Base-by-base conservation (phyloP, 2,888 invertebrate genomes). In the Caradrina kadenii region DNA sequence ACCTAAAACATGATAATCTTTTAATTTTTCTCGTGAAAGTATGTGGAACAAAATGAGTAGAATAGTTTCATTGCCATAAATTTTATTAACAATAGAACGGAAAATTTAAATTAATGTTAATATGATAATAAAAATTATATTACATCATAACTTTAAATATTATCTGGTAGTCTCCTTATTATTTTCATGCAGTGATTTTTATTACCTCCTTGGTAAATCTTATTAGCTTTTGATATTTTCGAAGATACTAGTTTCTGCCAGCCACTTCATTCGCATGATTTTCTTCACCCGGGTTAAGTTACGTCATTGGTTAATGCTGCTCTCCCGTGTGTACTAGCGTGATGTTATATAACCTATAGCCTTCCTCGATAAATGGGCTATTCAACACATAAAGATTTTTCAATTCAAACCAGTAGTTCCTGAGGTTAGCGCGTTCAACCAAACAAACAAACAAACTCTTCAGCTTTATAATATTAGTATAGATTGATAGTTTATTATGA, bases 11-110 rank as follows among this genome's bases (percentile, higher is more conserved):
- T 63, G n/a, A n/a, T n/a, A n/a, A n/a, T n/a, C n/a, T n/a, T n/a
- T n/a, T n/a, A n/a, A n/a, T n/a, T n/a, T n/a, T n/a, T 13, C 67
- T 69, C 68, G 63, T 72, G 78, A 80, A 82, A 75, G 75, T 69
- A 48, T 22, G 53, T 68, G 45, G n/a, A 59, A 59, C 50, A 39
- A 26, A 52, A 17, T 48, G 8, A 22, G 31, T n/a, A 11, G 26
- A 69, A 4, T 22, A 26, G 42, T 59, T 63, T 66, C 4, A 53
- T 42, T 56, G 62, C 1, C 26, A 39, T 66, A 48, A 21, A 60
- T 78, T 65, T 55, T 66, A 54, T 66, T 42, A 13, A 56, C 21
- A 48, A 71, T 63, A 56, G 45, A n/a, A 22, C 11, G 39, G 59
- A 74, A 66, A 55, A 63, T 60, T 69, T 71, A 69, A 80, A 80